phyloP scores from a whole-genome alignment of 2,113 vertebrate genomes.

The Nicator chloris region DNA sequence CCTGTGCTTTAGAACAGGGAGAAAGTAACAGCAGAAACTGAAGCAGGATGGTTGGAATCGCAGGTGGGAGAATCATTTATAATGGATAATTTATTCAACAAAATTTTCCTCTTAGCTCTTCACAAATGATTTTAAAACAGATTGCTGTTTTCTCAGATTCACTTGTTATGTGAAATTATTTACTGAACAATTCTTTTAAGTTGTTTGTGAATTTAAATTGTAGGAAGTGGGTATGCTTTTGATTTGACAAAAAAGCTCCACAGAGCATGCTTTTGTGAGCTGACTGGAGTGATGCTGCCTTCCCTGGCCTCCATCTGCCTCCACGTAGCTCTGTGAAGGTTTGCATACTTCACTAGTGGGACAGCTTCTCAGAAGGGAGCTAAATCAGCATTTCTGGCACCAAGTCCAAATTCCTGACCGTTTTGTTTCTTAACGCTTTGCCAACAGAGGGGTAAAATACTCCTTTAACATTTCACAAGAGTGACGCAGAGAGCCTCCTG shows the following conservation, averaged over 20 bases:
- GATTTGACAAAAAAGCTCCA: constrained; percentile 3
- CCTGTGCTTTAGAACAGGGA: constrained; percentile 40
- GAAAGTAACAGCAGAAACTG: constrained; percentile 48
- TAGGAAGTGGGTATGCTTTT: neutral
- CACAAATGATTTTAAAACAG: constrained; percentile 49
- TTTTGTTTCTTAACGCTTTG: neutral
- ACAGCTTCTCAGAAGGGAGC: neutral
- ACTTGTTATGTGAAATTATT: constrained; percentile 63
- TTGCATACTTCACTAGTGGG: neutral
- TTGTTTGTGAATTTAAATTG: constrained; percentile 58
- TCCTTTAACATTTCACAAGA: neutral
- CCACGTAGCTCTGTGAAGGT: neutral
- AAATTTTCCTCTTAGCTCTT: constrained; percentile 47
- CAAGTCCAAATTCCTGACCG: neutral
- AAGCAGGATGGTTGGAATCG: constrained; percentile 62
- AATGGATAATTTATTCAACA: constrained; percentile 62
- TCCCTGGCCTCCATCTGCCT: neutral
- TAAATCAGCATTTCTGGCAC: neutral
- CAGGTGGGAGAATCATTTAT: constrained; percentile 60
- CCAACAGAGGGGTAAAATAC: neutral
- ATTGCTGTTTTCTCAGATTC: constrained; percentile 59
- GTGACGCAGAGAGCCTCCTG: neutral
- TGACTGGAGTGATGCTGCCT: neutral
- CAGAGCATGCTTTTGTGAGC: neutral
- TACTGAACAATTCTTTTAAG: constrained; percentile 61